Percentiles rank a stretch among this genome's conserved stretches.
Evolutionary conservation across 2,797 vertebrate species (phyloP).

Genomic region (Peromyscus aztecus): DNA sequence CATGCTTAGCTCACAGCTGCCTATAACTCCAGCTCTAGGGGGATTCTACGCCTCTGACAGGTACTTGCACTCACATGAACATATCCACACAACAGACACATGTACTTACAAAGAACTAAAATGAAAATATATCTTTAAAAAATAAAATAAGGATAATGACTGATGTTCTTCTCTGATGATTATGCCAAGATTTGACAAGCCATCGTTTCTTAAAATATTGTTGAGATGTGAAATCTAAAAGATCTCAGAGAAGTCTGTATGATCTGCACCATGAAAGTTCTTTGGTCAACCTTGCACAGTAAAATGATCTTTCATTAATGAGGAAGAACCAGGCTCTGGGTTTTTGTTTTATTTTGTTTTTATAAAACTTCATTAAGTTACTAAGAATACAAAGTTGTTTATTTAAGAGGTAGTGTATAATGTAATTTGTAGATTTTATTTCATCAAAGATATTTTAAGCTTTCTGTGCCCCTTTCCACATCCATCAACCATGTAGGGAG

Average conservation of each 20-base stretch:
- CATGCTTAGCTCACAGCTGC: background rate
- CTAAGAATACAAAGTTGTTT: background rate
- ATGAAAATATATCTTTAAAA: background rate
- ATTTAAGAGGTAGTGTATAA: background rate
- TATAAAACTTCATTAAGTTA: background rate
- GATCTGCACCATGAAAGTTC: background rate
- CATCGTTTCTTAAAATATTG: conserved; percentile 19
- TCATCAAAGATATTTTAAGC: background rate
- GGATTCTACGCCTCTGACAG: background rate
- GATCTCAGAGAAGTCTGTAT: background rate
- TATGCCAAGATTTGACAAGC: background rate
- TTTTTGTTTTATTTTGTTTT: background rate
- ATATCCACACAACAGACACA: background rate
- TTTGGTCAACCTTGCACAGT: background rate
- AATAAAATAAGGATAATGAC: background rate
- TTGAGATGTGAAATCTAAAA: background rate
- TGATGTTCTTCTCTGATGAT: background rate
- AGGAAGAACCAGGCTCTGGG: background rate
- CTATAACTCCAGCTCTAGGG: background rate
- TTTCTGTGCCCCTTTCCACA: background rate
- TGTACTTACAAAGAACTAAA: background rate
- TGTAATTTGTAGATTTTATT: background rate
- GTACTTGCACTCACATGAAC: background rate
- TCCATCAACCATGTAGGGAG: background rate
- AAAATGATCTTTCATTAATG: background rate